These are phyloP conservation scores for Pantherophis alleghaniensis DNA, from an alignment of 2,797 vertebrate species.

Conservation along the genomic window DNA sequence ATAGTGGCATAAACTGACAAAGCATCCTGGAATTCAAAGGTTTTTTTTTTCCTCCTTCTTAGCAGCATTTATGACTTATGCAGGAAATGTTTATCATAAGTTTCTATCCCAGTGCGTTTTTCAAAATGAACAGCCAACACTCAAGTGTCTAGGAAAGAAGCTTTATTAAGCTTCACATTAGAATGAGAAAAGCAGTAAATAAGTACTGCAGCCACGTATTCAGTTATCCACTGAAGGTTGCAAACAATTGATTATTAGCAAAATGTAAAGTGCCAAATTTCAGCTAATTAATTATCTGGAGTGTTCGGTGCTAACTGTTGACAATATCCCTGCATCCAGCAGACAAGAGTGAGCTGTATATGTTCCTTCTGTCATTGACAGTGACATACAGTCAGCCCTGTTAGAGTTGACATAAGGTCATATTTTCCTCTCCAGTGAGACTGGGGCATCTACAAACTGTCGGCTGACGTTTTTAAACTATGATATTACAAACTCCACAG, in stretches of 20 bases:
- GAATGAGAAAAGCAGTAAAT: neutral
- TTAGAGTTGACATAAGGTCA: conserved; percentile 31
- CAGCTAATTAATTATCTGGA: conserved; percentile 42
- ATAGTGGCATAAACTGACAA: neutral
- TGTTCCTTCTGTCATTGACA: neutral
- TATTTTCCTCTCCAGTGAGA: conserved; percentile 33
- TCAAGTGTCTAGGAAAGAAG: neutral
- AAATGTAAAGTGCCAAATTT: conserved; percentile 31
- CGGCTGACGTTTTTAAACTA: conserved; percentile 25
- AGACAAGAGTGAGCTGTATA: conserved; percentile 37
- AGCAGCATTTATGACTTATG: neutral
- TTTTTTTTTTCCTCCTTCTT: neutral
- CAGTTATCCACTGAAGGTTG: neutral
- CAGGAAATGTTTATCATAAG: neutral
- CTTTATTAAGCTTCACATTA: neutral
- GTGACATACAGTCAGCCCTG: conserved; percentile 39
- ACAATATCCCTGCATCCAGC: conserved; percentile 15
- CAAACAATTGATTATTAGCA: conserved; percentile 32
- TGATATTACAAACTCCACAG: conserved; percentile 31
- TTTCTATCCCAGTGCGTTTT: neutral
- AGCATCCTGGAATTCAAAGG: neutral
- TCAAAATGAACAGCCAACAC: neutral
- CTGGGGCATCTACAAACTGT: conserved; percentile 31
- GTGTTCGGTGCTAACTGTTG: conserved; percentile 8
- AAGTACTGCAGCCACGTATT: neutral